A percentile compares a stretch with the other conserved stretches of the same genome.
Evolutionary conservation across 2,797 vertebrate species (phyloP).

Genomic region (Melanotaenia pygmaea): DNA sequence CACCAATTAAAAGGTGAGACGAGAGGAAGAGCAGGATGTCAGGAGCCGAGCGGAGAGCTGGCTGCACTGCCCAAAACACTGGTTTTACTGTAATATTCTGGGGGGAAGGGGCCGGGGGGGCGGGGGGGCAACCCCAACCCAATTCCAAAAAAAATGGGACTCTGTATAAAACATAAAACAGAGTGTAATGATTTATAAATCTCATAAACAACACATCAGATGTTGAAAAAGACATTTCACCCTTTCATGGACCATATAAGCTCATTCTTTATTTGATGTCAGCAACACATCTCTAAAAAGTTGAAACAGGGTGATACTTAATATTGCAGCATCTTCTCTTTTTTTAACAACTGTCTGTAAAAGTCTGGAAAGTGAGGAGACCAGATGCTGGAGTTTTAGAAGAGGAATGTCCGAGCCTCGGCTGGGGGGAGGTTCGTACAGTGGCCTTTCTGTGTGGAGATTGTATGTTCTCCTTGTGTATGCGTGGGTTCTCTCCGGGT

Average conservation of each 20-base stretch:
- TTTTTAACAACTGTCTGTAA: background rate
- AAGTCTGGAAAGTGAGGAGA: no score
- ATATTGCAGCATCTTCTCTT: no score
- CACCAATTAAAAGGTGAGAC: slow-evolving; percentile 69
- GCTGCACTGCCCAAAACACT: slow-evolving; percentile 21
- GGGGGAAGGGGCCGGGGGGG: no score
- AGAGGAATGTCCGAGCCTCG: no score
- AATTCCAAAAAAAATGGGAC: background rate
- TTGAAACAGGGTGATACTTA: no score
- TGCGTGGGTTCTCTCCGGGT: no score
- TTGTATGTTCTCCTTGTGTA: no score
- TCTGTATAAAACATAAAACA: background rate
- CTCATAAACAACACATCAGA: background rate
- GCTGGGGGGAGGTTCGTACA: no score
- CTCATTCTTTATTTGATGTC: background rate
- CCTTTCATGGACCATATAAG: background rate
- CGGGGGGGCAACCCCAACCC: background rate
- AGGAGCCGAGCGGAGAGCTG: slow-evolving; percentile 37
- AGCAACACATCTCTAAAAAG: background rate
- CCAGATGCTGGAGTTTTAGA: no score
- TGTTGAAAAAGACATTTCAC: background rate
- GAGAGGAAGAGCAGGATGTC: slow-evolving; percentile 64
- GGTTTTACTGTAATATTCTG: slow-evolving; percentile 38
- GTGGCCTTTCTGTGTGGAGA: no score
- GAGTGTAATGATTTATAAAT: background rate